Conservation (phyloP, 2,113 vertebrate genomes). For the Picathartes gymnocephalus region DNA sequence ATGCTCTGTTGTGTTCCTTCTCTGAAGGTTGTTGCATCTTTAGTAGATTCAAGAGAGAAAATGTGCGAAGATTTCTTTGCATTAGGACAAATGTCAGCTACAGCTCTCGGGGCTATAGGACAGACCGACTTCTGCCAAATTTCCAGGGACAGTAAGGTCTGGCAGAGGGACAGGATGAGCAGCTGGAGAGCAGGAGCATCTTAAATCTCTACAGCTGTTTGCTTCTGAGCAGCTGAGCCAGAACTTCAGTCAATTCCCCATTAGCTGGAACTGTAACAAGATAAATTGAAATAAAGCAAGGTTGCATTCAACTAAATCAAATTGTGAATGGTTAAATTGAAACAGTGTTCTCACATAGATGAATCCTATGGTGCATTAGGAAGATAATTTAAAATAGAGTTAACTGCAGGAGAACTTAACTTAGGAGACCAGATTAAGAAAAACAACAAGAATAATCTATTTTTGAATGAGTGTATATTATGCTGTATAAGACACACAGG, state of each 20-base stretch:
- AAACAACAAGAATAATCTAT: constrained; percentile 11
- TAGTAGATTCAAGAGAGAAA: not conserved
- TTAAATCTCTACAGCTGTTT: constrained; percentile 17
- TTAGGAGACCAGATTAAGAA: not conserved
- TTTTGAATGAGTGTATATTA: not conserved
- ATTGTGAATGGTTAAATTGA: constrained; percentile 1
- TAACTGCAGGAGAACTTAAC: constrained; percentile 26
- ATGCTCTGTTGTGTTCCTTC: fast-evolving
- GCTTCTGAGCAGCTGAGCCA: constrained; percentile 29
- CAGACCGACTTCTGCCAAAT: not conserved
- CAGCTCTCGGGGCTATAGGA: not conserved
- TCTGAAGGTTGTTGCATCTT: not conserved
- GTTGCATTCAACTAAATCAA: constrained; percentile 19
- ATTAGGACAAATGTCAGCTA: not conserved
- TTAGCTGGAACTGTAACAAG: constrained; percentile 20
- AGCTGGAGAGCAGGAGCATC: constrained; percentile 40
- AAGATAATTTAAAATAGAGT: constrained; percentile 13
- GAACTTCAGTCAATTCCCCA: constrained; percentile 20
- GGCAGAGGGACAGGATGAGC: not conserved
- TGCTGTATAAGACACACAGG: not conserved
- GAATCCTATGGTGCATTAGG: not conserved
- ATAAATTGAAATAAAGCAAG: constrained; percentile 32
- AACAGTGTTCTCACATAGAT: not conserved
- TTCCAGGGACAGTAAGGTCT: not conserved
- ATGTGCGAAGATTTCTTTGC: not conserved